Evolutionary conservation across 2,113 vertebrate genomes (phyloP), one percentile per base, ranked within the genome.

Genomic region (Brachypodius melanocephalos): DNA sequence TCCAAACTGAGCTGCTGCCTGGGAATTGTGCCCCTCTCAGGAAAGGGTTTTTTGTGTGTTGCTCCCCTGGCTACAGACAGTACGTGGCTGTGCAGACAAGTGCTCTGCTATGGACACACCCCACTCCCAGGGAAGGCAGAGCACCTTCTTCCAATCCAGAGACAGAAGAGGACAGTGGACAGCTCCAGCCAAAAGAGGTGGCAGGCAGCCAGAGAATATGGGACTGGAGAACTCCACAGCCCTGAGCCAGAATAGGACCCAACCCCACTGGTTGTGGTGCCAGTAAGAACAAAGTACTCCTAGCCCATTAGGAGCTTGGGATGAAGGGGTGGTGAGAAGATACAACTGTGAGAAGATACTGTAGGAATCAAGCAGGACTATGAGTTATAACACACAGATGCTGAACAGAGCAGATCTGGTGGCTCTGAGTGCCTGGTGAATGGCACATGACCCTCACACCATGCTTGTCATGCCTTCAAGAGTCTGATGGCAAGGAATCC

Each of bases 61-160:
- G 0, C 8, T 90, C 14, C 14, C 34, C 7, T 1, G 42, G 36
- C 38, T 68, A 15, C 1, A 6, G 10, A 45, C 42, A n/a, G 5
- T 4, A 13, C 3, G 3, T 9, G 22, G 26, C 10, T 43, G 15
- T 46, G 62, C 13, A 68, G 57, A 43, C 69, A 42, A 36, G 24
- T 42, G 18, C 14, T 57, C 40, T 90, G 67, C 49, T 58, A 8
- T 25, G 59, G 38, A 61, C 42, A 46, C 34, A 29, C 1, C 26
- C 9, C 10, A 9, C 31, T 57, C 31, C 78, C n/a, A n/a, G 16
- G 42, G 40, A 85, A 48, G 2, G 3, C 5, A 65, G 26, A 45
- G 20, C 17, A 54, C 14, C 46, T 82, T 65, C 40, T 68, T 17
- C 38, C 59, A 22, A 8, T 43, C 17, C 29, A 46, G 52, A 52